phyloP scores from a whole-genome alignment of 2,797 vertebrate species.

The Gila robusta region DNA sequence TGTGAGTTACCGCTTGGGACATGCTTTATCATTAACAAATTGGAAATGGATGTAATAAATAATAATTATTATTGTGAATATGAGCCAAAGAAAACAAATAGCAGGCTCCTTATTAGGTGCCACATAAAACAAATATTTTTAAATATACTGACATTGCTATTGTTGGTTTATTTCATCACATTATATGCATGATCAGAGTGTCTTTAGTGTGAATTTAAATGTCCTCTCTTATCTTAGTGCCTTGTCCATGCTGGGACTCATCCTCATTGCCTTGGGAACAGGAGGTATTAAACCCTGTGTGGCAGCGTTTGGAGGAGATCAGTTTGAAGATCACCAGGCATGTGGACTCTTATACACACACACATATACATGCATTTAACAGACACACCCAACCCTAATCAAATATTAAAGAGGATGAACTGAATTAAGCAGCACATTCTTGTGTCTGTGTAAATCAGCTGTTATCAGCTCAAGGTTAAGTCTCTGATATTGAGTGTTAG shows the following conservation, averaged over 20 bases:
- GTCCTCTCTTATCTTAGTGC: constrained; percentile 71
- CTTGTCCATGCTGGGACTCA: constrained; percentile 87
- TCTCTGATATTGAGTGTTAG: constrained; percentile 14
- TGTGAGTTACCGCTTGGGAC: constrained; percentile 81
- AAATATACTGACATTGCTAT: not conserved
- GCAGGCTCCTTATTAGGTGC: not conserved
- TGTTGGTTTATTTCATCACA: too few relatives aligned
- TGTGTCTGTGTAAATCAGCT: constrained; percentile 4
- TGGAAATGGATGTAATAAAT: not conserved
- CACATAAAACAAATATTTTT: not conserved
- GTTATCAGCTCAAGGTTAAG: constrained; percentile 38
- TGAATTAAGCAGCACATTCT: not conserved
- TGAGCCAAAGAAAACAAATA: not conserved
- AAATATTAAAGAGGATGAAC: not conserved
- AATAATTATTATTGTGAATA: too few relatives aligned
- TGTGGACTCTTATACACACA: constrained; percentile 15
- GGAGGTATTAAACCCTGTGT: constrained; percentile 99
- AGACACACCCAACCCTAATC: not conserved
- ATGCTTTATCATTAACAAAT: not conserved
- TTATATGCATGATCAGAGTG: not conserved
- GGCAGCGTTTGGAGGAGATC: constrained; percentile 94
- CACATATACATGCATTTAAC: not conserved
- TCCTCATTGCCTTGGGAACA: constrained; percentile 91
- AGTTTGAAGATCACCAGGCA: constrained; percentile 94
- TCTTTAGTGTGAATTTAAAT: not conserved